phyloP scores from a whole-genome alignment of 2,797 vertebrate species.

The Trachops cirrhosus region DNA sequence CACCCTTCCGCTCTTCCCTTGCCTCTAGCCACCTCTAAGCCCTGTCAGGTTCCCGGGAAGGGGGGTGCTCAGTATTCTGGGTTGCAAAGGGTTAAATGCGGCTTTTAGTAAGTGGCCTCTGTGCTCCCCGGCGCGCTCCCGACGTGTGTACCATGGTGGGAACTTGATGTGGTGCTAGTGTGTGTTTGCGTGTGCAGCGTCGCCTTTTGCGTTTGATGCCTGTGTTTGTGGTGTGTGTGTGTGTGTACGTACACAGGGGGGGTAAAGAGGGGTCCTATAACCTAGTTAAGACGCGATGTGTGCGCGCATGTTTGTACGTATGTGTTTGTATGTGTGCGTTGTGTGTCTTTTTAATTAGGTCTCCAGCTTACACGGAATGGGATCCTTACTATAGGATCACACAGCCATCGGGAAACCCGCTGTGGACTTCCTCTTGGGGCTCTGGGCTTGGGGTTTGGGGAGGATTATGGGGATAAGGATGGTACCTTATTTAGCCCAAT shows the following conservation, averaged over 20 bases:
- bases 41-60: background rate
- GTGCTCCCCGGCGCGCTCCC: slow-evolving; percentile 64
- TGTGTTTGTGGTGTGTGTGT: slow-evolving; percentile 31
- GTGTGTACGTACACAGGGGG: background rate
- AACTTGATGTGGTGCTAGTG: slow-evolving; percentile 67
- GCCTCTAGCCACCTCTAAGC: background rate
- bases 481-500: slow-evolving; percentile 60
- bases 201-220: slow-evolving; percentile 45
- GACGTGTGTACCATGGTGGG: slow-evolving; percentile 62
- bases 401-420: slow-evolving; percentile 58
- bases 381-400: slow-evolving; percentile 49
- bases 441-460: background rate
- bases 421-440: slow-evolving; percentile 53
- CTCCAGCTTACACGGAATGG: slow-evolving; percentile 36
- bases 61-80: background rate
- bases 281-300: slow-evolving; percentile 33
- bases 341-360: slow-evolving; percentile 65
- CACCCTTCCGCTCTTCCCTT: background rate
- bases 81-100: background rate
- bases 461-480: background rate
- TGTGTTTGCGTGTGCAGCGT: slow-evolving; percentile 57
- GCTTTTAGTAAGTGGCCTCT: slow-evolving; percentile 53
- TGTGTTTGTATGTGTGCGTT: slow-evolving; percentile 37
- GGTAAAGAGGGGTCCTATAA: slow-evolving; percentile 61
- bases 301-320: slow-evolving; percentile 19